A percentile compares a stretch with the other conserved stretches of the same genome.
Evolutionary conservation across 2,797 vertebrate species (phyloP).

Genomic region (Prionace glauca): DNA sequence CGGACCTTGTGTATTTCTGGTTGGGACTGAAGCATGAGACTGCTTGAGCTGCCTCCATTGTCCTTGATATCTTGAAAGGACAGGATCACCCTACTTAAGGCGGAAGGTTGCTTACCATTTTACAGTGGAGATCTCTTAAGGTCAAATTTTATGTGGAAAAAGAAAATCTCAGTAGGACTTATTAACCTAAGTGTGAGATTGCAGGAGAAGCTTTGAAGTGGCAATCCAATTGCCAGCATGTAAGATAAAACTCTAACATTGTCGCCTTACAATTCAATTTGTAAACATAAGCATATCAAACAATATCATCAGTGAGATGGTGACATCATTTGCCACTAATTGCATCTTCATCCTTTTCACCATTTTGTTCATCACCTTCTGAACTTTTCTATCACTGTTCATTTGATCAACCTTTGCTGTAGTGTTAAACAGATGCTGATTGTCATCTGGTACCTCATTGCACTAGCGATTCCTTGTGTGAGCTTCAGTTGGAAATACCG

Average conservation of each 20-base stretch:
- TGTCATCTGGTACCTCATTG: not conserved
- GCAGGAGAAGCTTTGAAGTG: not conserved
- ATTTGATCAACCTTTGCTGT: not conserved
- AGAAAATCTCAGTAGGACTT: not conserved
- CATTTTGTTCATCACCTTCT: not conserved
- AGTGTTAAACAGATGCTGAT: not conserved
- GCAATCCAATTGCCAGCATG: not conserved
- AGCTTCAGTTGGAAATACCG: not conserved
- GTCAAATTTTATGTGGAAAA: not conserved
- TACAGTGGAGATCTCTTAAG: slow-evolving; percentile 1
- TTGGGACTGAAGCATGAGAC: slow-evolving; percentile 17
- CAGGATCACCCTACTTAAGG: not conserved
- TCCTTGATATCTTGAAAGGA: not conserved
- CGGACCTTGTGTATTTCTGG: not conserved
- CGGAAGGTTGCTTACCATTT: slow-evolving; percentile 12
- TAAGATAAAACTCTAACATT: slow-evolving; percentile 12
- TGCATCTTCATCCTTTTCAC: not conserved
- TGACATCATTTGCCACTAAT: not conserved
- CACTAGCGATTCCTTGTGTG: not conserved
- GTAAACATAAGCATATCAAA: not conserved
- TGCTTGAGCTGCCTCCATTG: not conserved
- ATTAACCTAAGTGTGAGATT: not conserved
- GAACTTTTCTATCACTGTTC: not conserved
- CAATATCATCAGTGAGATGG: not conserved
- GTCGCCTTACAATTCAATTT: not conserved